phyloP scores from a whole-genome alignment of 1,140 invertebrate species.

The Anastrepha obliqua region DNA sequence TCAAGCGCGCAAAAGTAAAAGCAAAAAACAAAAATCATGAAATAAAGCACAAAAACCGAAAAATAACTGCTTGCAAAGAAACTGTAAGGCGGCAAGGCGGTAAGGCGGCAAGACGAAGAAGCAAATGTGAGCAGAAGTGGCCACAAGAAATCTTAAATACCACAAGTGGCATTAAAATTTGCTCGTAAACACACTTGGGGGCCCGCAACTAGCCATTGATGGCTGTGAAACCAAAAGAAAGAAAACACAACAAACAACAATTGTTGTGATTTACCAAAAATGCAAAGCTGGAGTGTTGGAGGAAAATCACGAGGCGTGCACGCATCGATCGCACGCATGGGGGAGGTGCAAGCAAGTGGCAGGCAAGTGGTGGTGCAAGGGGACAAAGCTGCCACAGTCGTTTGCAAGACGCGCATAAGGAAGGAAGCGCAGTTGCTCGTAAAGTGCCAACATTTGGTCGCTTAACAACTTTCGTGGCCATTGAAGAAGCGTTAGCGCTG shows the following conservation, averaged over 20 bases:
- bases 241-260: neutral
- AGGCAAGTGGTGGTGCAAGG: neutral
- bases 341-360: neutral
- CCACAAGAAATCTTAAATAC: conserved; percentile 45
- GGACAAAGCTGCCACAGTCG: neutral
- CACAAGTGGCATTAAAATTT: conserved; percentile 50
- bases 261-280: conserved; percentile 31
- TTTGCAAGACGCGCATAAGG: neutral
- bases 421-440: conserved; percentile 10
- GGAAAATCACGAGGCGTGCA: conserved; percentile 14
- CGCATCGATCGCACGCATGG: neutral
- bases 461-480: neutral
- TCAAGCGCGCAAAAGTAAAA: conserved; percentile 10
- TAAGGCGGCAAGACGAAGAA: neutral
- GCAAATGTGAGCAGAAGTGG: neutral
- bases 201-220: conserved; percentile 25
- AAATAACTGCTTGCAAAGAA: neutral
- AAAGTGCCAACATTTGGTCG: conserved; percentile 47
- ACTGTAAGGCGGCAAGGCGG: neutral
- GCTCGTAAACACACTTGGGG: conserved; percentile 50
- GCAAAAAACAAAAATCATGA: neutral
- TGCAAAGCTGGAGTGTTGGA: neutral
- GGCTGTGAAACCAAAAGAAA: conserved; percentile 15
- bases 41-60: neutral
- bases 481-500: neutral